These are phyloP conservation scores for Linepithema humile DNA, from an alignment of 1,140 invertebrate species.

Conservation along the genomic window DNA sequence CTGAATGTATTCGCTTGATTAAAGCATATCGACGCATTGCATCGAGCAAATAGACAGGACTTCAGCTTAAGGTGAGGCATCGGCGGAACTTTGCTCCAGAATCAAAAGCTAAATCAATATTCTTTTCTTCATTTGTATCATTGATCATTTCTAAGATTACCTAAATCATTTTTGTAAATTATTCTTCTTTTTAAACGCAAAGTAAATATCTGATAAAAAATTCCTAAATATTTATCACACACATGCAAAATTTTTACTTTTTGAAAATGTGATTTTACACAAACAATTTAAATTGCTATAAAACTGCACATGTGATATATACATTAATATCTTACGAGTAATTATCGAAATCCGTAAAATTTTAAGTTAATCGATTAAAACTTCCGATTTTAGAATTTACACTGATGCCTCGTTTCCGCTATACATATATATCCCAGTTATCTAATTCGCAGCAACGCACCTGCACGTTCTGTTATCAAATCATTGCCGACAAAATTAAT, in stretches of 20 bases:
- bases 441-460: neutral
- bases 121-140: too few species aligned
- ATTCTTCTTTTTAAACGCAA: too few species aligned
- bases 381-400: neutral
- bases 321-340: too few species aligned
- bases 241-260: neutral
- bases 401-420: neutral
- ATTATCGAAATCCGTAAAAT: too few species aligned
- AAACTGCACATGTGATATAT: neutral
- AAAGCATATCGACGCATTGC: conserved; percentile 17
- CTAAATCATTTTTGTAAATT: neutral
- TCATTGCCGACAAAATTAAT: neutral
- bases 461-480: neutral
- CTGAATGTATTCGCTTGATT: conserved; percentile 27
- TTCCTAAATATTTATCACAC: neutral
- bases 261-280: neutral
- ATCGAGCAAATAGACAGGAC: neutral
- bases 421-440: neutral
- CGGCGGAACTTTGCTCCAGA: neutral
- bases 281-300: neutral
- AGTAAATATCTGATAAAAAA: neutral
- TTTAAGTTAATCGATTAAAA: neutral
- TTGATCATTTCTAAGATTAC: neutral
- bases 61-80: neutral
- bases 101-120: neutral